These are phyloP conservation scores for Ochotona curzoniae DNA, from an alignment of 2,113 vertebrate species.

Conservation along the genomic window DNA sequence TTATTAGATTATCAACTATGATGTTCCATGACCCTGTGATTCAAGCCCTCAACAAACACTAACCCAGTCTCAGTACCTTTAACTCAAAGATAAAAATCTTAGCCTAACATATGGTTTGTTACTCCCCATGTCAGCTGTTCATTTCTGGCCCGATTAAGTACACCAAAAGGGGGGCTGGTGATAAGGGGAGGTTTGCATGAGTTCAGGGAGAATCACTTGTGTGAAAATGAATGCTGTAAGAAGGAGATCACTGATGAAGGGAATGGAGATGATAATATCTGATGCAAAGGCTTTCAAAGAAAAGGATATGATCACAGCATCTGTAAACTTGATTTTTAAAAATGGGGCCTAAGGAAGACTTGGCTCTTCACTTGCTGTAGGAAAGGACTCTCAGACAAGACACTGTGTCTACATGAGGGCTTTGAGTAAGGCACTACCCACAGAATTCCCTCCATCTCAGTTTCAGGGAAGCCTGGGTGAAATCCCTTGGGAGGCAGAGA, in stretches of 20 bases:
- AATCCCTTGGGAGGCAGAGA: no score
- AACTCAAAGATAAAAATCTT: neutral
- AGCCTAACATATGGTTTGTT: neutral
- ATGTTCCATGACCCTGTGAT: neutral
- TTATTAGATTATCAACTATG: neutral
- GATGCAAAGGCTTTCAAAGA: neutral
- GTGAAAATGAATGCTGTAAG: no score
- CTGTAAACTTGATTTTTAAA: no score
- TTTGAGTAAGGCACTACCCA: neutral
- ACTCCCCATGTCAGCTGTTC: neutral
- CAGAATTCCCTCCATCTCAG: neutral
- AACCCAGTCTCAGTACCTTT: neutral
- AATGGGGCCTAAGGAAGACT: no score
- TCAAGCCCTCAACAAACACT: neutral
- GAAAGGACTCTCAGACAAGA: no score
- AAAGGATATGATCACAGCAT: neutral
- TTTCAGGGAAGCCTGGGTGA: neutral
- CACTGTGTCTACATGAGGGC: no score
- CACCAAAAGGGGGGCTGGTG: no score
- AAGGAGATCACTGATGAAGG: neutral
- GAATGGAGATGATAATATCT: neutral
- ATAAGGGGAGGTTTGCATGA: no score
- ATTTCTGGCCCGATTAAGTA: no score
- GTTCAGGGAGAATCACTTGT: no score
- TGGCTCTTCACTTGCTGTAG: no score